Base-by-base conservation (phyloP, 2,797 vertebrate genomes). In the Miichthys miiuy region DNA sequence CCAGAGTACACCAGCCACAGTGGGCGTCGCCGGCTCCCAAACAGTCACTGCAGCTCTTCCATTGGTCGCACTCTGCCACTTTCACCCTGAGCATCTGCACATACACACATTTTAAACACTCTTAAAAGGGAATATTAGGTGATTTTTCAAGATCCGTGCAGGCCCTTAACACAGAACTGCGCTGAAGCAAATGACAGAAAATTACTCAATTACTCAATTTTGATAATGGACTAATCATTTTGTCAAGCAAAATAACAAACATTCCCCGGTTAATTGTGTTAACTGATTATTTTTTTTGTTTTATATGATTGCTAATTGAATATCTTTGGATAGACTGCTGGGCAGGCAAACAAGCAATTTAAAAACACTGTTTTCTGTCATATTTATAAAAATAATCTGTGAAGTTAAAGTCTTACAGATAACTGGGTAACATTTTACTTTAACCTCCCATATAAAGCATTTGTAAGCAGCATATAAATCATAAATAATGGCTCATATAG, bases 1-100 rank as follows among this genome's bases (percentile, higher is more conserved):
- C 97, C 93, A 99, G 96, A 0, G 97, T 95, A 25, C 98, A 99
- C 98, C 98, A 99, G 62, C 98, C 98, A 0, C 98, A 99, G 92
- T 99, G 96, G 63, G 97, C 96, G 0, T 99, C 98, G 0, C 95
- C 94, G 0, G 96, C 96, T 0, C 92, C 94, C 91, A 99, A 92
- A 78, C 98, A 99, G 83, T 96, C 96, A 0, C 20, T n/a, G 66
- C 98, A 99, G 34, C 94, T 96, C 18, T 46, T 77, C 84, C 97
- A 97, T 84, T 95, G 94, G 68, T 94, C 91, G 80, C 98, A 99
- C 1, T 94, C 95, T 0, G 97, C 96, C 74, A 99, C 97, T 79
- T 95, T 97, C 78, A 99, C 97, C 63, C 96, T 94, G 0, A 96
- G 93, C 92, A 99, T 96, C 98, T 99, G 90, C 56, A 75, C 54